Percentiles rank a stretch among this genome's conserved stretches.
These are phyloP conservation scores for Octonoba sinensis DNA, from an alignment of 2,888 invertebrate species.

Conservation along the genomic window DNA sequence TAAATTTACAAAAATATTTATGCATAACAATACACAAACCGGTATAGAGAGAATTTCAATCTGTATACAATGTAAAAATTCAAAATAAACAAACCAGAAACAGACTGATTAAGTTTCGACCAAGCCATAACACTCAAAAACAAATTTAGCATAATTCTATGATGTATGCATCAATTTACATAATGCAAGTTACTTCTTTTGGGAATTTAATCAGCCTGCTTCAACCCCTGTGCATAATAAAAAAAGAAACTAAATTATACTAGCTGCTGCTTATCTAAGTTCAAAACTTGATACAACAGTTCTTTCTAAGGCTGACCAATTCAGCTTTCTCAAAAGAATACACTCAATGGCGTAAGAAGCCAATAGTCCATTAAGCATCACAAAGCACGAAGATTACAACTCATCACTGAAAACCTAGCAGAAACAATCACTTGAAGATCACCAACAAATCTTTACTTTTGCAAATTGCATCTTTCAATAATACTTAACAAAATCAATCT, in stretches of 20 bases:
- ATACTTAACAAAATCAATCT: not conserved
- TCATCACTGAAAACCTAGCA: constrained; percentile 15
- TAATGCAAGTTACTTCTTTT: no score
- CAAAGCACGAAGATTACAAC: constrained; percentile 28
- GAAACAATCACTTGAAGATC: constrained; percentile 18
- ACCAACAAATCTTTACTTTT: constrained; percentile 5
- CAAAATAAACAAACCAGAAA: constrained; percentile 31
- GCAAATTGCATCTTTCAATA: not conserved
- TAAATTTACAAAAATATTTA: constrained; percentile 63
- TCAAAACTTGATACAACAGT: constrained; percentile 16
- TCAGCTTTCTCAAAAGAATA: no score
- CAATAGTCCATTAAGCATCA: constrained; percentile 36
- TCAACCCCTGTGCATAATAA: constrained; percentile 29
- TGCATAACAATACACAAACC: constrained; percentile 44
- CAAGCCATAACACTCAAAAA: no score
- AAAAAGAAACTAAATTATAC: constrained; percentile 31
- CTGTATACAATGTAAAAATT: constrained; percentile 29
- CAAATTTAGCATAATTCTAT: no score
- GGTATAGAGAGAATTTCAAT: constrained; percentile 20
- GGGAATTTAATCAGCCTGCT: constrained; percentile 19
- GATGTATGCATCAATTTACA: no score
- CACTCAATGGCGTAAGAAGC: no score
- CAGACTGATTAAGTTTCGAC: constrained; percentile 25
- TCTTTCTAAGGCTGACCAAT: constrained; percentile 1
- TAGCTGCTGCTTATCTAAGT: constrained; percentile 52